A percentile compares a stretch with the other conserved stretches of the same genome.
phyloP scores from a whole-genome alignment of 2,113 vertebrate species.

The Oryctolagus cuniculus region DNA sequence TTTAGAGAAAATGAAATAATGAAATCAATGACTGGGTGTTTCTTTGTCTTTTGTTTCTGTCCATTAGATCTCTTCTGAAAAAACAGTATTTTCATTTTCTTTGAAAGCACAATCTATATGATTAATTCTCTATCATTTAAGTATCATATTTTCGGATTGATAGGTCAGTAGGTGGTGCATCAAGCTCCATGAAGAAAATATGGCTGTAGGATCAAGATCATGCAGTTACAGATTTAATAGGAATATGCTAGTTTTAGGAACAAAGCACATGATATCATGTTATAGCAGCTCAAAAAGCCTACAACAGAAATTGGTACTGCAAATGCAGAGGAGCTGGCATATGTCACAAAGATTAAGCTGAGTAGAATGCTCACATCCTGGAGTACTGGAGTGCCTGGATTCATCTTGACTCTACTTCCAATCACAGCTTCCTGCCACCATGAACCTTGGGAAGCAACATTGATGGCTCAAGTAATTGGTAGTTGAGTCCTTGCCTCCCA shows the following conservation, averaged over 20 bases:
- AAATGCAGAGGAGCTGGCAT: no score
- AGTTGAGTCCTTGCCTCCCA: no score
- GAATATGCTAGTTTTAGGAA: neutral
- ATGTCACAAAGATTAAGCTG: no score
- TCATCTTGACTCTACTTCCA: no score
- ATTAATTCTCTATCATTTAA: neutral
- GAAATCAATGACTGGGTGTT: neutral
- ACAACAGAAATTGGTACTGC: neutral
- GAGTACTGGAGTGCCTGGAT: no score
- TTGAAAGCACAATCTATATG: neutral
- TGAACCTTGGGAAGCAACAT: no score
- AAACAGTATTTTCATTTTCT: neutral
- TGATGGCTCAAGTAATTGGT: no score
- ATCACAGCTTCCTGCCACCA: no score
- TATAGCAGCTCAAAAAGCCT: neutral
- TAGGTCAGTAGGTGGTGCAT: neutral
- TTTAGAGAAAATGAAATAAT: neutral
- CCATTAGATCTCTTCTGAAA: neutral
- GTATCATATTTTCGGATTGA: neutral
- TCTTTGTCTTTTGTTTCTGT: neutral
- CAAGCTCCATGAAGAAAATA: neutral
- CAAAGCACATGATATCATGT: neutral
- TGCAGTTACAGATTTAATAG: neutral
- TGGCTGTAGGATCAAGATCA: neutral
- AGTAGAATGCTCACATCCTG: no score